Evolutionary conservation across 2,797 vertebrate species (phyloP), one percentile per base, ranked within the genome.

Genomic region (Scolopax rusticola): DNA sequence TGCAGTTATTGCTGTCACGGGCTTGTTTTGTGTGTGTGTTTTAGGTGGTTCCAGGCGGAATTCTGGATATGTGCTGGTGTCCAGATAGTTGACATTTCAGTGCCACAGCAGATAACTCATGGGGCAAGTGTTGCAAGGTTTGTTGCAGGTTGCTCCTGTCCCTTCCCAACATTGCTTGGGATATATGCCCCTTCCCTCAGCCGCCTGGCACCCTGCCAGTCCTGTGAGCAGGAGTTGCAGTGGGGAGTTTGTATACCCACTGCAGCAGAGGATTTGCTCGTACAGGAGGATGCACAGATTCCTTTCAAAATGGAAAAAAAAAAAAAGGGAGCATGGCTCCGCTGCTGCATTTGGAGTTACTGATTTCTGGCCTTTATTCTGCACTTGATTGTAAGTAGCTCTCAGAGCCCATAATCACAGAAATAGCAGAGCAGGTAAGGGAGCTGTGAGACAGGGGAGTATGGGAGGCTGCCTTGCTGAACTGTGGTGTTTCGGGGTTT

Each of bases 71-170:
- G 6, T 25, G 15, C 8, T 47, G 15, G 2, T 48, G 36, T 38
- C 7, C 8, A 17, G 2, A 1, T 9, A 8, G 1, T 11, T 33
- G 24, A n/a, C 10, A 8, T 4, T 13, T 12, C 6, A 4, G 0
- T 61, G 8, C 23, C 30, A 2, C 7, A 18, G 16, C 0, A 1
- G 25, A 4, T 2, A 2, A 6, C 4, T 16, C 8, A 5, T 7
- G 14, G 32, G 25, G 8, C 27, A 15, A 19, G 19, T 5, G 32
- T 45, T 9, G 41, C 41, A 41, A 3, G 1, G 4, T n/a, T 5
- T 32, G 13, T 20, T 19, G 2, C 1, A 11, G 17, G 27, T 27
- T 14, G 6, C 23, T 56, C 19, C 2, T 5, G 8, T 47, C 10
- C 14, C 5, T 63, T 3, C n/a, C 14, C 7, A 6, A 16, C 10